These are phyloP conservation scores for Euleptes europaea DNA, from an alignment of 2,113 vertebrate species.

Conservation along the genomic window DNA sequence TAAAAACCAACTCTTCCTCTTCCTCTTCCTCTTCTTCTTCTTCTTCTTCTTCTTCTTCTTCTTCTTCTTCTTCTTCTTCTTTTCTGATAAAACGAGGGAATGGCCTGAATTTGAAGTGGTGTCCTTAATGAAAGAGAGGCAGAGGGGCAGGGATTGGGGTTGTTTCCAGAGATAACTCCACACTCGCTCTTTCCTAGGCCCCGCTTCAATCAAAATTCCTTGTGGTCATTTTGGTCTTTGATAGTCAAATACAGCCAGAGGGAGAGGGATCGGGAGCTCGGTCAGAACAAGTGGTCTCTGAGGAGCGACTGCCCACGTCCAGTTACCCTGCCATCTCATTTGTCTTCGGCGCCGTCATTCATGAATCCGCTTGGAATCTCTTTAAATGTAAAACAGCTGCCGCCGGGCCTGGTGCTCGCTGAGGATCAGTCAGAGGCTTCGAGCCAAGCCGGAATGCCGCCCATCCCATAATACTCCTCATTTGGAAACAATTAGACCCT, in stretches of 20 bases:
- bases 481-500: slow-evolving; percentile 69
- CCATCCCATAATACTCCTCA: slow-evolving; percentile 57
- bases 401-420: slow-evolving; percentile 37
- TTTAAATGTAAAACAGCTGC: slow-evolving; percentile 66
- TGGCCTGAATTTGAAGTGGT: neutral
- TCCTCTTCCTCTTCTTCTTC: no score
- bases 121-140: neutral
- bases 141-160: neutral
- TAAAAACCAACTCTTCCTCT: no score
- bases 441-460: slow-evolving; percentile 42
- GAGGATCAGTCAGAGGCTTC: slow-evolving; percentile 59
- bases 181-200: slow-evolving; percentile 1
- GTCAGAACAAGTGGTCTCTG: slow-evolving; percentile 69
- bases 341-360: slow-evolving; percentile 54
- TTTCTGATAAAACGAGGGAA: neutral
- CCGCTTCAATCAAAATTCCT: slow-evolving; percentile 65
- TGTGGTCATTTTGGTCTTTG: slow-evolving; percentile 65
- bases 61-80: no score
- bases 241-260: slow-evolving; percentile 52
- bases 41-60: no score
- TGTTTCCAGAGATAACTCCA: slow-evolving; percentile 30
- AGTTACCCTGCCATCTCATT: slow-evolving; percentile 62
- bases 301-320: slow-evolving; percentile 62
- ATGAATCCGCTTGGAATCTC: slow-evolving; percentile 60
- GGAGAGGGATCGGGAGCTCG: slow-evolving; percentile 49